phyloP scores from a whole-genome alignment of 2,797 vertebrate genomes.

The Tapera naevia region DNA sequence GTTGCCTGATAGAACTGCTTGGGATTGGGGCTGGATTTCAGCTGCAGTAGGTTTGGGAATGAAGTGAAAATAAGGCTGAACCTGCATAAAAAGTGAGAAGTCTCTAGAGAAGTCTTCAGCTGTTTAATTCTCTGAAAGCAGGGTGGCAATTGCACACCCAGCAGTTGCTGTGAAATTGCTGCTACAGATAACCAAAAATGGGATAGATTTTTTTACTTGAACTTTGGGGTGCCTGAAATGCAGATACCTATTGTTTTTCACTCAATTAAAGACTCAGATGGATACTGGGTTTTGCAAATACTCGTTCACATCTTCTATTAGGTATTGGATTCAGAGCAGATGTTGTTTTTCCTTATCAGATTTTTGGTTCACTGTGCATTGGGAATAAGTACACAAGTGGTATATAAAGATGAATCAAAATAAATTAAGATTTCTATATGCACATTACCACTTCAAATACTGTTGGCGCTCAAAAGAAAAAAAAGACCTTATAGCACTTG shows the following conservation, averaged over 20 bases:
- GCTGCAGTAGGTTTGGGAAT: neutral
- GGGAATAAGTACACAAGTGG: neutral
- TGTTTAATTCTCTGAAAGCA: constrained; percentile 20
- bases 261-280: neutral
- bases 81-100: constrained; percentile 9
- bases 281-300: neutral
- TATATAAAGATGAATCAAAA: constrained; percentile 1
- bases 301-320: neutral
- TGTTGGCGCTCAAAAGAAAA: neutral
- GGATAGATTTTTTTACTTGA: neutral
- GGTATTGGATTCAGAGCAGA: neutral
- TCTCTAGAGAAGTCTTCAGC: constrained; percentile 32
- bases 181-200: neutral
- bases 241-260: neutral
- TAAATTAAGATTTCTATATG: neutral
- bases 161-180: constrained; percentile 44
- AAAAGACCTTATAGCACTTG: neutral
- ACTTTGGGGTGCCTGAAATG: neutral
- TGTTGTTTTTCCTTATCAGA: neutral
- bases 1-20: neutral
- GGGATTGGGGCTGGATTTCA: neutral
- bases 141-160: neutral
- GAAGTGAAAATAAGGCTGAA: constrained; percentile 22
- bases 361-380: neutral
- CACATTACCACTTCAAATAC: constrained; percentile 19